Evolutionary conservation across 2,888 invertebrate species (phyloP).

Genomic region (Eueremaeus valkanovi): DNA sequence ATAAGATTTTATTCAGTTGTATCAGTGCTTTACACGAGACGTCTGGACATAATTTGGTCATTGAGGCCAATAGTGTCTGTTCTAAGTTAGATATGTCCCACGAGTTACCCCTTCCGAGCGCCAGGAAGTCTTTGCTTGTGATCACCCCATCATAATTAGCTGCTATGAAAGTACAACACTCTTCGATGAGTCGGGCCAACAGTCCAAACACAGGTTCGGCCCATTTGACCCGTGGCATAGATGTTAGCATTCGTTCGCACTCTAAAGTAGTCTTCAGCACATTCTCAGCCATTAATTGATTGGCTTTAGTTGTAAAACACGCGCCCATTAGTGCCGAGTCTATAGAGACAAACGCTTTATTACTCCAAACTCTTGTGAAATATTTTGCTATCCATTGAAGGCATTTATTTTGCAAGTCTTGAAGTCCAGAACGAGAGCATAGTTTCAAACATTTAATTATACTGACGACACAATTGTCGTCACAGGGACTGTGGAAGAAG

Average conservation of each 20-base stretch:
- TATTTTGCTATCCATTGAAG: constrained; percentile 81
- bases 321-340: constrained; percentile 62
- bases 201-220: constrained; percentile 72
- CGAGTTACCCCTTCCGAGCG: constrained; percentile 58
- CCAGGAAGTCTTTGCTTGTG: constrained; percentile 63
- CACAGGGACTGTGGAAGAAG: constrained; percentile 90
- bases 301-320: constrained; percentile 60
- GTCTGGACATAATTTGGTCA: constrained; percentile 73
- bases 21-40: constrained; percentile 76
- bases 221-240: constrained; percentile 76
- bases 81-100: constrained; percentile 72
- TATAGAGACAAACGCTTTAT: constrained; percentile 69
- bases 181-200: constrained; percentile 72
- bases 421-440: constrained; percentile 76
- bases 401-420: constrained; percentile 79
- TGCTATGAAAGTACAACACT: constrained; percentile 72
- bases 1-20: constrained; percentile 47
- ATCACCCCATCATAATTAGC: constrained; percentile 73
- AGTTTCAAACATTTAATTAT: constrained; percentile 81
- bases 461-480: constrained; percentile 72
- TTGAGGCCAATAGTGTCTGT: constrained; percentile 71
- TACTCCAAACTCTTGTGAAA: constrained; percentile 85
- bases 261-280: constrained; percentile 77
- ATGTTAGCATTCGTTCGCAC: constrained; percentile 73
- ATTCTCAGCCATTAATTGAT: constrained; percentile 62